Percentiles rank a stretch among this genome's conserved stretches.
Conservation (phyloP, 1,140 invertebrate species). For the Zaprionus africanus region DNA sequence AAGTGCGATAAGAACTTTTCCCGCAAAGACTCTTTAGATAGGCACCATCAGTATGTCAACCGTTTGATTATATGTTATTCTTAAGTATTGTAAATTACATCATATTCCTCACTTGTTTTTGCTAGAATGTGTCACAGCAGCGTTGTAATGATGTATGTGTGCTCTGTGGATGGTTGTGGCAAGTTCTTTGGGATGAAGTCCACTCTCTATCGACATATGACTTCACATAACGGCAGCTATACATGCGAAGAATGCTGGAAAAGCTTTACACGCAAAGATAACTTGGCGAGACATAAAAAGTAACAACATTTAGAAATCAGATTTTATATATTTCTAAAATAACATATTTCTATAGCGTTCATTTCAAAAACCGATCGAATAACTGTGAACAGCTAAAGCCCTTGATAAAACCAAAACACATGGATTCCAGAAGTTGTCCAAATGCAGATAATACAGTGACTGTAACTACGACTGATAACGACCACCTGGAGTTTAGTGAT, state of each 20-base stretch:
- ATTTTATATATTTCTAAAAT: background rate
- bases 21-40: constrained; percentile 36
- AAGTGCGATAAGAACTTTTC: constrained; percentile 21
- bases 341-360: background rate
- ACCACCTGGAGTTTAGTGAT: background rate
- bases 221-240: constrained; percentile 13
- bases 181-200: constrained; percentile 32
- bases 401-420: background rate
- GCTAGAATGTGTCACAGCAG: constrained; percentile 23
- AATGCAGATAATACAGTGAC: background rate
- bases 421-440: background rate
- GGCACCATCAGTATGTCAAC: constrained; percentile 26
- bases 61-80: background rate
- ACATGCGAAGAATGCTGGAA: constrained; percentile 16
- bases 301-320: background rate
- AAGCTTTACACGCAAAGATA: constrained; percentile 29
- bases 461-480: background rate
- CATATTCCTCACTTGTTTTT: background rate
- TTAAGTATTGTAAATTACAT: background rate
- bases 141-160: constrained; percentile 26
- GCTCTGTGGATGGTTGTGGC: constrained; percentile 18
- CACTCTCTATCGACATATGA: constrained; percentile 17
- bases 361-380: background rate
- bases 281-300: constrained; percentile 31
- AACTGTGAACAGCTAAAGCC: too few species aligned